Conservation (phyloP, 2,797 vertebrate species). For the Enteromius mattozi region DNA sequence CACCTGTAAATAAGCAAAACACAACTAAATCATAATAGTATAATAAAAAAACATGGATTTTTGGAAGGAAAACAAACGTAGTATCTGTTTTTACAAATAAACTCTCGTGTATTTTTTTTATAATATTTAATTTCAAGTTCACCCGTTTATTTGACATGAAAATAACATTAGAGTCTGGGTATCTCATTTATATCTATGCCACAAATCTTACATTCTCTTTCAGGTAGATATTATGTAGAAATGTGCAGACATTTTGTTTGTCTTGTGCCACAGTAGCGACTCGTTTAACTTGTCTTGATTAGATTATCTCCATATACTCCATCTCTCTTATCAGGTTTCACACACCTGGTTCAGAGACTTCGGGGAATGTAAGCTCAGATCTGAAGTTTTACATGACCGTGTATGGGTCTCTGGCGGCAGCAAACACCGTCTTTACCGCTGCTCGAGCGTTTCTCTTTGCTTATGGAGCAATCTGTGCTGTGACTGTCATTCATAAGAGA, state of each 20-base stretch:
- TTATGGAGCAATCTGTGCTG: conserved; percentile 84
- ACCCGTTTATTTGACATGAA: no score
- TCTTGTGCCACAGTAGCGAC: background rate
- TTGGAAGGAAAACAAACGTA: no score
- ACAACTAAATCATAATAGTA: no score
- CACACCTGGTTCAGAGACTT: conserved; percentile 21
- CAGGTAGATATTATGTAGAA: background rate
- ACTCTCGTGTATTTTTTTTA: no score
- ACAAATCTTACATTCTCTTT: background rate
- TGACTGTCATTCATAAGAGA: conserved; percentile 81
- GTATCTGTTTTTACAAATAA: no score
- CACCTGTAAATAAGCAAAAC: background rate
- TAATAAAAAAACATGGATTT: no score
- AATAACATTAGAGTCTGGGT: no score
- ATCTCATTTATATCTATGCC: background rate
- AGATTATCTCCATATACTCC: background rate
- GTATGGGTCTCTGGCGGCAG: conserved; percentile 84
- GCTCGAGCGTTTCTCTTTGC: conserved; percentile 90
- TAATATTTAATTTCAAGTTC: no score
- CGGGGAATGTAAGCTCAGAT: conserved; percentile 75
- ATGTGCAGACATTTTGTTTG: background rate
- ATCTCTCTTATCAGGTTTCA: conserved; percentile 62
- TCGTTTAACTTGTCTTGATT: background rate
- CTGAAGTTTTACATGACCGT: conserved; percentile 88
- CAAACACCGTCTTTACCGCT: conserved; percentile 90